A percentile compares a stretch with the other conserved stretches of the same genome.
phyloP scores from a whole-genome alignment of 2,888 invertebrate species.

The Kryphioiulus occultus region DNA sequence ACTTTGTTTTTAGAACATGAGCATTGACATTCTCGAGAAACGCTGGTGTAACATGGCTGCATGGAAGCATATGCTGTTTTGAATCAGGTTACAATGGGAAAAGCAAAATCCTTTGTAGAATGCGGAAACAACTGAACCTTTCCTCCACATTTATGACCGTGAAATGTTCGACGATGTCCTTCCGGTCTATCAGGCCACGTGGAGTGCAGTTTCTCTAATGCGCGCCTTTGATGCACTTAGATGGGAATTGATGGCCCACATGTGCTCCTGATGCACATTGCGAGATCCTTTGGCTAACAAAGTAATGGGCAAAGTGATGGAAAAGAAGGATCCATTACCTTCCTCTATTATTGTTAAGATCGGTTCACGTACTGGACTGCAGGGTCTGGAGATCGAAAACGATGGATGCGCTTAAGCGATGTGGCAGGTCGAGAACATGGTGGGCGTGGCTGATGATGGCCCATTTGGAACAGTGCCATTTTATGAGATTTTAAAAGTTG shows the following conservation, averaged over 20 bases:
- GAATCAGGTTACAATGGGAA: too few relatives aligned
- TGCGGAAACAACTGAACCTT: background rate
- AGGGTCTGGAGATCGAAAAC: background rate
- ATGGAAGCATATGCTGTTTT: too few relatives aligned
- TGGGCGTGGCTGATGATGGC: background rate
- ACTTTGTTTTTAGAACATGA: too few relatives aligned
- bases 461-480: background rate
- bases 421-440: background rate
- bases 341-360: background rate
- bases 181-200: background rate
- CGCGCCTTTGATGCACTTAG: background rate
- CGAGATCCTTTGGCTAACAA: background rate
- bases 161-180: background rate
- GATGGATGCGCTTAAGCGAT: background rate
- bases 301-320: constrained; percentile 4
- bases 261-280: background rate
- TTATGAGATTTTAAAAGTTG: background rate
- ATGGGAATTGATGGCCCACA: constrained; percentile 26
- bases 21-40: too few relatives aligned
- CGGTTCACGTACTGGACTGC: background rate
- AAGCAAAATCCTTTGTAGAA: background rate
- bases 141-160: background rate
- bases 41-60: too few relatives aligned
- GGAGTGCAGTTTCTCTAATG: background rate
- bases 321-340: constrained; percentile 12